Percentiles rank a stretch among this genome's conserved stretches.
phyloP scores from a whole-genome alignment of 2,888 invertebrate genomes.

The Agriopis aurantiaria region DNA sequence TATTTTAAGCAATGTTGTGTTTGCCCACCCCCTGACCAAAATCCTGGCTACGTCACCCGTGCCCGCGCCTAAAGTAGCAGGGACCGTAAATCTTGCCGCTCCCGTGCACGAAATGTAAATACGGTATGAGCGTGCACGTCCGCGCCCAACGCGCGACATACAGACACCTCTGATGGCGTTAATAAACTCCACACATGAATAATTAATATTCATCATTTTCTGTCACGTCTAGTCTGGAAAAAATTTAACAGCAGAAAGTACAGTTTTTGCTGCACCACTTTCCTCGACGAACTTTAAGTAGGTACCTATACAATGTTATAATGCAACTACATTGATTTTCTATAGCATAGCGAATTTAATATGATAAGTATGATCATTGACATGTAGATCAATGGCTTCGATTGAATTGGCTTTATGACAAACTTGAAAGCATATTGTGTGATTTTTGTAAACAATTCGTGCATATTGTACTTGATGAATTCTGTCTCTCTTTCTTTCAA shows the following conservation, averaged over 20 bases:
- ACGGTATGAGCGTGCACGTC: constrained; percentile 73
- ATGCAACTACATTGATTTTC: background rate
- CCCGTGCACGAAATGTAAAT: constrained; percentile 77
- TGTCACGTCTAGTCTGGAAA: constrained; percentile 40
- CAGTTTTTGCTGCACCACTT: constrained; percentile 10
- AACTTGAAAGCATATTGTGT: background rate
- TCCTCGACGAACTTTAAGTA: background rate
- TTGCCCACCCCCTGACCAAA: no score
- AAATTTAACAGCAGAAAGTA: constrained; percentile 19
- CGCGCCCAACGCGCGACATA: constrained; percentile 58
- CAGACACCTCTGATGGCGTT: constrained; percentile 66
- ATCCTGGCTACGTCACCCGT: no score
- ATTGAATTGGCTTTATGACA: no score
- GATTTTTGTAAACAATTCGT: background rate
- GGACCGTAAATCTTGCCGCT: constrained; percentile 80
- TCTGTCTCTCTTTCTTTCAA: no score
- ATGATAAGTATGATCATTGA: background rate
- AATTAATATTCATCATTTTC: constrained; percentile 70
- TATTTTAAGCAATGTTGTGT: no score
- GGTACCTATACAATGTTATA: no score
- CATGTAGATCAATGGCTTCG: background rate
- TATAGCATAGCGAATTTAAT: no score
- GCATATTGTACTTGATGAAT: background rate
- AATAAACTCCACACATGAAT: constrained; percentile 70
- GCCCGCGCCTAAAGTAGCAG: constrained; percentile 65